Percentiles rank a stretch among this genome's conserved stretches.
These are phyloP conservation scores for Rhinatrema bivittatum DNA, from an alignment of 2,797 vertebrate genomes.

Conservation along the genomic window DNA sequence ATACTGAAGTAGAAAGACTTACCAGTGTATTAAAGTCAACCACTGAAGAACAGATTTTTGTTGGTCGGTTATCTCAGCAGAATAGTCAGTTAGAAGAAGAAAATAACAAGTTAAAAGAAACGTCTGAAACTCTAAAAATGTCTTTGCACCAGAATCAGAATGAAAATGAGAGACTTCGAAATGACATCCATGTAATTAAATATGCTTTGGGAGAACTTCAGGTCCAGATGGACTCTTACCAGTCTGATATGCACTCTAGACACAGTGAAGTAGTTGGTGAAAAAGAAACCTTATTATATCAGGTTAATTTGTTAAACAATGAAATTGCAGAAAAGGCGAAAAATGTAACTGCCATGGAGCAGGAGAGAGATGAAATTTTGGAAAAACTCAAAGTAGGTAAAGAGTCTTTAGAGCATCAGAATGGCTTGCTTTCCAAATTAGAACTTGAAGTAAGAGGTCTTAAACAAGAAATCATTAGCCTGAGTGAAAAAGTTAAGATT, in stretches of 20 bases:
- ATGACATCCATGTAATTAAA: conserved; percentile 45
- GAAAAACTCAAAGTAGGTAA: conserved; percentile 44
- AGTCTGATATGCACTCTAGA: conserved; percentile 57
- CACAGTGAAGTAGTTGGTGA: conserved; percentile 49
- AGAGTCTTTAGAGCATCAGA: conserved; percentile 46
- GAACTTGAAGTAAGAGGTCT: conserved; percentile 44
- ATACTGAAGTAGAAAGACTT: conserved; percentile 54
- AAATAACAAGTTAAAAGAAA: conserved; percentile 42
- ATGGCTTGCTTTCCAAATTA: conserved; percentile 44
- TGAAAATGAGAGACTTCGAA: conserved; percentile 52
- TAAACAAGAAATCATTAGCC: conserved; percentile 52
- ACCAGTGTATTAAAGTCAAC: conserved; percentile 35
- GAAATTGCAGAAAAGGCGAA: conserved; percentile 58
- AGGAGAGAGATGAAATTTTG: conserved; percentile 48
- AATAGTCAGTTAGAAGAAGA: conserved; percentile 56
- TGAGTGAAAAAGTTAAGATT: conserved; percentile 74
- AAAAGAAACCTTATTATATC: conserved; percentile 56
- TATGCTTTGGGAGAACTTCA: conserved; percentile 49
- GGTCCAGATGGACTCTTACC: conserved; percentile 47
- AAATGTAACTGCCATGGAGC: conserved; percentile 39
- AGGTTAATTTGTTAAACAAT: conserved; percentile 53
- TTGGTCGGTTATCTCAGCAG: conserved; percentile 35
- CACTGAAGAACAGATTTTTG: conserved; percentile 31
- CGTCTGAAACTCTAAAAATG: conserved; percentile 45
- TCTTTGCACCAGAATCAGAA: conserved; percentile 44